Conservation (phyloP, 2,797 vertebrate species). For the Megalops cyprinoides region DNA sequence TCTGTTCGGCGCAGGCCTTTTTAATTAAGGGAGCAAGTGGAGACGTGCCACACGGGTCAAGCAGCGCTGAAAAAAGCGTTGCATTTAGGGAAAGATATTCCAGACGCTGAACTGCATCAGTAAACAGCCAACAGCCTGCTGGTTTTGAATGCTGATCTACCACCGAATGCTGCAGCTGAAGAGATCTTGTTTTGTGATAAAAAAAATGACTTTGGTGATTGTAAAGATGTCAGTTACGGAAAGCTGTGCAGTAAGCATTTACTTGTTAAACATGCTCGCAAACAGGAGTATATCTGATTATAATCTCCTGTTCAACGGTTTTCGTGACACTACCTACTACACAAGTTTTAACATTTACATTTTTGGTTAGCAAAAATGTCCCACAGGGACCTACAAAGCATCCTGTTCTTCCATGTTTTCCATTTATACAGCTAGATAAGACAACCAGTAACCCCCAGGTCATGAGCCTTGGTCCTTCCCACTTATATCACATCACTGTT, state of each 20-base stretch:
- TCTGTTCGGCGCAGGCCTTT: conserved; percentile 3
- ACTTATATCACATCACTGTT: too few relatives aligned
- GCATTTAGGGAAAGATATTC: conserved; percentile 4
- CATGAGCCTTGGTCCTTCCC: too few relatives aligned
- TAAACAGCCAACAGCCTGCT: conserved; percentile 1
- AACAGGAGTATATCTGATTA: conserved; percentile 3
- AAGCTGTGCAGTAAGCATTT: not conserved
- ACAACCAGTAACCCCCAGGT: too few relatives aligned
- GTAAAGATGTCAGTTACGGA: not conserved
- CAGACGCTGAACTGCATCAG: not conserved
- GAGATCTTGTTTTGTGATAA: not conserved
- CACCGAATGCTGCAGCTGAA: not conserved
- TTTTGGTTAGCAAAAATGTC: too few relatives aligned
- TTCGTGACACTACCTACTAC: not conserved
- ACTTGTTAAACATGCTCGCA: not conserved
- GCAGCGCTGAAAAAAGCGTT: not conserved
- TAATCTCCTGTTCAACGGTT: not conserved
- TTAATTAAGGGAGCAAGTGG: conserved; percentile 19
- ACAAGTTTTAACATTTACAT: not conserved
- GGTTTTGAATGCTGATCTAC: not conserved
- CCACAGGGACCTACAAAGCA: too few relatives aligned
- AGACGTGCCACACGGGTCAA: not conserved
- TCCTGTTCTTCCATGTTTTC: too few relatives aligned
- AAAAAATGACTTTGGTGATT: not conserved
- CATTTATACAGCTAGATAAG: too few relatives aligned